These are phyloP conservation scores for Rhagoletis pomonella DNA, from an alignment of 1,140 invertebrate species.

Conservation along the genomic window DNA sequence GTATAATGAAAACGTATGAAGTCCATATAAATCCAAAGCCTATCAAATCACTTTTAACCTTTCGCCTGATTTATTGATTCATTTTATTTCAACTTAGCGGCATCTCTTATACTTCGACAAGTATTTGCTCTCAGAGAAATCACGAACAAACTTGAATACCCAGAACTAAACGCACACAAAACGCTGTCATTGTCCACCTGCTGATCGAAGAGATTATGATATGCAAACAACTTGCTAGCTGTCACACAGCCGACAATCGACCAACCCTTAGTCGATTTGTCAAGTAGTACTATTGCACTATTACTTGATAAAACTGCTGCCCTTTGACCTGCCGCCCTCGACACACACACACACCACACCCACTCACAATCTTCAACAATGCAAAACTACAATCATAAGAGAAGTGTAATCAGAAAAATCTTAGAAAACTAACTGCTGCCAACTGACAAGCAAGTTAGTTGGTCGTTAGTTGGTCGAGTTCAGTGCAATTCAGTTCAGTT, in stretches of 20 bases:
- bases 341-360: no score
- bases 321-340: not conserved
- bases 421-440: not conserved
- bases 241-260: not conserved
- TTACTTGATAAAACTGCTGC: not conserved
- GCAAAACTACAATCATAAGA: conserved; percentile 13
- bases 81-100: not conserved
- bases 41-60: conserved; percentile 6
- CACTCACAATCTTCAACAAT: not conserved
- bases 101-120: not conserved
- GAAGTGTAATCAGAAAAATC: conserved; percentile 2
- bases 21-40: not conserved
- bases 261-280: not conserved
- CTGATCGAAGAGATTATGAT: conserved; percentile 30
- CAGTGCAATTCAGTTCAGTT: not conserved
- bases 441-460: conserved; percentile 50
- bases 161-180: not conserved
- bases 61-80: not conserved
- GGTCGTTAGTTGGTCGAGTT: conserved; percentile 12
- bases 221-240: conserved; percentile 3
- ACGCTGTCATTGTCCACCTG: not conserved
- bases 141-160: no score
- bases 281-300: not conserved
- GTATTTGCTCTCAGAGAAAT: no score
- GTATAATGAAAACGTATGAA: no score